A percentile compares a stretch with the other conserved stretches of the same genome.
Evolutionary conservation across 2,888 invertebrate genomes (phyloP).

Genomic region (Meteorus colon): DNA sequence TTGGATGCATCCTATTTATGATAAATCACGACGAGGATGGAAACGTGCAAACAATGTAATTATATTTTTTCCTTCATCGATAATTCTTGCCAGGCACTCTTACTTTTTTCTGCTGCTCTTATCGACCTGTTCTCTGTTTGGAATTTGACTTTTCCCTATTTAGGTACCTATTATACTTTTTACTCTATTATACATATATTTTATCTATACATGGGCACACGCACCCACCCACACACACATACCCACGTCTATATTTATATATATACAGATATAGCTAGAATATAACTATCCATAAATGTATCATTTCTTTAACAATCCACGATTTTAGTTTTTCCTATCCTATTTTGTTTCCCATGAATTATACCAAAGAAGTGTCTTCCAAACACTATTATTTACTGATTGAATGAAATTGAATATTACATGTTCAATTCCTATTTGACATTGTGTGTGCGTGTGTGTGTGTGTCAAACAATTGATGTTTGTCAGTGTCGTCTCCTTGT

Average conservation of each 20-base stretch:
- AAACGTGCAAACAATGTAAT: not conserved
- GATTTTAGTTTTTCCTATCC: not conserved
- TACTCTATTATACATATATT: not conserved
- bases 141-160: not conserved
- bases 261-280: slow-evolving; percentile 18
- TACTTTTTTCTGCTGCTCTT: not conserved
- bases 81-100: slow-evolving; percentile 15
- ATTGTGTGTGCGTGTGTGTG: not conserved
- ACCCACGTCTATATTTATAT: not conserved
- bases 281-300: slow-evolving; percentile 20
- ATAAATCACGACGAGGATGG: not conserved
- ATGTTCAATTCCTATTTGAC: not conserved
- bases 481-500: not conserved
- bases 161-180: not conserved
- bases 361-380: slow-evolving; percentile 48
- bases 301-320: not conserved
- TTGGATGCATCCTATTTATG: slow-evolving; percentile 8
- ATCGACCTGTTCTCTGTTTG: not conserved
- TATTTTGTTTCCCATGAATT: slow-evolving; percentile 22
- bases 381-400: slow-evolving; percentile 35
- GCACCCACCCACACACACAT: not conserved
- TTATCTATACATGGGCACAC: not conserved
- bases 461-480: not conserved
- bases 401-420: not conserved
- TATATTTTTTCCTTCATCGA: not conserved